Base-by-base conservation (phyloP, 2,888 invertebrate species). In the Acanthosepion lycidas region DNA sequence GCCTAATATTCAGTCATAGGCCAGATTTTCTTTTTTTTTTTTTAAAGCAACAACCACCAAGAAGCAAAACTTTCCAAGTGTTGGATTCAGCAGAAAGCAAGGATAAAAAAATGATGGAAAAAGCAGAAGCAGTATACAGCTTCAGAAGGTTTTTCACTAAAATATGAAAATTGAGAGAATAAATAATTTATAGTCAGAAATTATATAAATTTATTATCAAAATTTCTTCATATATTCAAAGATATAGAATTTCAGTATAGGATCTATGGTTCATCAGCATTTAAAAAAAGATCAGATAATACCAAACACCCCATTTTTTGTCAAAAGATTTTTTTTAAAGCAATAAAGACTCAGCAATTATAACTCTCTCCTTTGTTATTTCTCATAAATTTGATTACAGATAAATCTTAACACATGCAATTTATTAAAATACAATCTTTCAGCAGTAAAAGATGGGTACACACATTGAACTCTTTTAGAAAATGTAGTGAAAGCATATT, bases 1-100 rank as follows among this genome's bases (percentile, higher is more conserved):
- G 55, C 20, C 55, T 55, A 55, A 18, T 55, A 18, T 55, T 15
- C 55, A 55, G 55, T 55, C 55, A 55, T 15, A 55, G 53, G 6
- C 20, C 20, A 6, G 0, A 20, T 59, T 59, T 59, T 42, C 42
- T 3, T 42, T 42, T 42, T 42, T 3, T 42, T 42, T 42, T 42
- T 42, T 42, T 42, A 42, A 42, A 42, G 42, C 42, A 59, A 26
- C 64, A 64, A 64, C 23, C 3, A 55, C 59, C 28, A 78, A 78
- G 9, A n/a, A n/a, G 78, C 78, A 8, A 78, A n/a, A 9, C 28
- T 78, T 78, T n/a, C n/a, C 15, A 8, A 78, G 42, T 64, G 64
- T 64, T n/a, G 78, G 15, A n/a, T 78, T 78, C 78, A 78, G 78
- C n/a, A 78, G n/a, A 78, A 78, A 78, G 78, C n/a, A n/a, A 78